Evolutionary conservation across 1,140 invertebrate species (phyloP), one percentile per base, ranked within the genome.

Genomic region (Diprion similis): DNA sequence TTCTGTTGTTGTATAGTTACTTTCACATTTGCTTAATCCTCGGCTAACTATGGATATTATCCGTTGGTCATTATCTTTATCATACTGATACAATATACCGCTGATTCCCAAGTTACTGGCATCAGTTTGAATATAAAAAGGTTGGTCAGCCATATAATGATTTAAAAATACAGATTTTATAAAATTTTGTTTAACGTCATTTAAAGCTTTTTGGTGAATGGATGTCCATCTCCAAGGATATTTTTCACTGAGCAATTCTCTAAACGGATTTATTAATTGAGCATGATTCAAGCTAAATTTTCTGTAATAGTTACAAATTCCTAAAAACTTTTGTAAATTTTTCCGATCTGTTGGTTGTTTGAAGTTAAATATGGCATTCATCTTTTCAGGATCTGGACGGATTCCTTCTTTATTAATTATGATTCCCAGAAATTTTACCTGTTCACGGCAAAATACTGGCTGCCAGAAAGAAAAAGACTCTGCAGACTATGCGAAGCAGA

Each of bases 251-350:
- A 74, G 46, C 13, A 74, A 46, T n/a, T 48, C 18, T 2, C 73
- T 46, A 17, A 74, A 74, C 1, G 73, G 73, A 11, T 70, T 68
- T 37, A 74, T 18, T 65, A 46, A 71, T 15, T 70, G 11, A 3
- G 73, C 18, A 74, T 74, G 66, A 9, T 46, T 24, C 2, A 68
- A 66, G 6, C 59, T 67, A 37, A 75, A 77, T 71, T 72, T 71
- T 46, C 84, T 66, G 71, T 86, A 88, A 78, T 78, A 85, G 59
- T 80, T 82, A 68, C 84, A 82, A 1, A 85, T 47, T 0, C 84
- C 83, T 8, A 87, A 68, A 78, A 78, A 78, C 10, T 45, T 51
- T 72, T 77, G 73, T 10, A 77, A 47, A 37, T 76, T 64, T 73
- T 71, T 75, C 51, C 37, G 59, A 74, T 73, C 76, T 47, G 17